These are phyloP conservation scores for Anas bahamensis DNA, from an alignment of 2,797 vertebrate genomes.

Conservation along the genomic window DNA sequence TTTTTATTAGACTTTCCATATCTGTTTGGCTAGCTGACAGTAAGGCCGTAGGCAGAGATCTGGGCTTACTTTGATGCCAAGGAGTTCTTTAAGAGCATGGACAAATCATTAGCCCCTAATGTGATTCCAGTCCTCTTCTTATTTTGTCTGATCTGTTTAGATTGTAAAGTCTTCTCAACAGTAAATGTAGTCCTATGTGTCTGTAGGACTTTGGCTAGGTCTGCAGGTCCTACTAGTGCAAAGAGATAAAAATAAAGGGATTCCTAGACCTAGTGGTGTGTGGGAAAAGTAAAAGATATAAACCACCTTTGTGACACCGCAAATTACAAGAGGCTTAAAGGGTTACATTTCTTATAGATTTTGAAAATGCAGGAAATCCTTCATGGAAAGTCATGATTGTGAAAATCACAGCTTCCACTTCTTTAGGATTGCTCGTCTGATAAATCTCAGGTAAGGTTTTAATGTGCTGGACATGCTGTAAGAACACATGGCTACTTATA, in stretches of 20 bases:
- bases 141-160: slow-evolving; percentile 54
- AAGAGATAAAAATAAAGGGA: not conserved
- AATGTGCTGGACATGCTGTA: not conserved
- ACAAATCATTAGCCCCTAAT: slow-evolving; percentile 60
- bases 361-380: not conserved
- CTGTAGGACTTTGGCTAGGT: not conserved
- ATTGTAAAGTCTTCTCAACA: slow-evolving; percentile 43
- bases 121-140: slow-evolving; percentile 58
- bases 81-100: slow-evolving; percentile 57
- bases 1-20: slow-evolving; percentile 66
- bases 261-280: not conserved
- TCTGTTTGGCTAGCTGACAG: slow-evolving; percentile 58
- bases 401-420: not conserved
- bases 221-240: not conserved
- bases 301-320: not conserved
- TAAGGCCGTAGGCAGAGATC: slow-evolving; percentile 8
- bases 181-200: not conserved
- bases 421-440: not conserved
- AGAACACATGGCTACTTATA: not conserved
- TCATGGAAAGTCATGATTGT: not conserved
- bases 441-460: slow-evolving; percentile 18
- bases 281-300: not conserved
- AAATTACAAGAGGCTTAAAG: not conserved
- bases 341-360: not conserved
- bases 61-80: slow-evolving; percentile 42